phyloP scores from a whole-genome alignment of 2,113 vertebrate genomes.

The Cyanoliseus patagonus region DNA sequence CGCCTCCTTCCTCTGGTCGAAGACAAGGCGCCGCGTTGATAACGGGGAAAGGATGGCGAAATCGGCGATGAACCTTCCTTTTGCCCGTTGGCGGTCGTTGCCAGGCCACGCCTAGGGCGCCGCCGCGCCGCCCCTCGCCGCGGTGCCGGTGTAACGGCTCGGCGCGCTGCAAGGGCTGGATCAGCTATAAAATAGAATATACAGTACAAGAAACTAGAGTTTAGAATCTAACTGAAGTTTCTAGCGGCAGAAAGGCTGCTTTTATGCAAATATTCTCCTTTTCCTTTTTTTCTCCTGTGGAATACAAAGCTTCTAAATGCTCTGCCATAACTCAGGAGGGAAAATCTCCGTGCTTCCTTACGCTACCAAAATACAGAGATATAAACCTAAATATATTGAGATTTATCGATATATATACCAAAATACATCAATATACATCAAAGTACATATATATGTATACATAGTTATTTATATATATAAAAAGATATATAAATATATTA shows the following conservation, averaged over 20 bases:
- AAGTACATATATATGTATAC: not conserved
- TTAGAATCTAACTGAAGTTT: not conserved
- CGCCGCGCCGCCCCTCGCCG: not conserved
- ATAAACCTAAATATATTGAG: not conserved
- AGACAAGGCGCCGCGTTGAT: too few species aligned
- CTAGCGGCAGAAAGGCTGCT: not conserved
- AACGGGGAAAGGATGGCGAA: too few species aligned
- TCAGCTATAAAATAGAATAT: fast-evolving
- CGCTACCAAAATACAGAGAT: not conserved
- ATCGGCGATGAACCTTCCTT: too few species aligned
- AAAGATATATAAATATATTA: not conserved
- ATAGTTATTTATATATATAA: not conserved
- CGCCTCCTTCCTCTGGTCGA: too few species aligned
- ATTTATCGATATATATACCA: not conserved
- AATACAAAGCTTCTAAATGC: not conserved
- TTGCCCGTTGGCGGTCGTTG: too few species aligned
- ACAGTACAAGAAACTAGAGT: not conserved
- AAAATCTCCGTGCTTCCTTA: not conserved
- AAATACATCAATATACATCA: not conserved
- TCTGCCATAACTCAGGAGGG: fast-evolving
- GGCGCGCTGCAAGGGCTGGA: too few species aligned
- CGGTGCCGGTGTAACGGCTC: not conserved
- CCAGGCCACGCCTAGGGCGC: too few species aligned
- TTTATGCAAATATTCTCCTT: not conserved
- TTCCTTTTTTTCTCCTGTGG: not conserved